Percentiles rank a stretch among this genome's conserved stretches.
Conservation (phyloP, 2,797 vertebrate species). For the Lates japonicus region DNA sequence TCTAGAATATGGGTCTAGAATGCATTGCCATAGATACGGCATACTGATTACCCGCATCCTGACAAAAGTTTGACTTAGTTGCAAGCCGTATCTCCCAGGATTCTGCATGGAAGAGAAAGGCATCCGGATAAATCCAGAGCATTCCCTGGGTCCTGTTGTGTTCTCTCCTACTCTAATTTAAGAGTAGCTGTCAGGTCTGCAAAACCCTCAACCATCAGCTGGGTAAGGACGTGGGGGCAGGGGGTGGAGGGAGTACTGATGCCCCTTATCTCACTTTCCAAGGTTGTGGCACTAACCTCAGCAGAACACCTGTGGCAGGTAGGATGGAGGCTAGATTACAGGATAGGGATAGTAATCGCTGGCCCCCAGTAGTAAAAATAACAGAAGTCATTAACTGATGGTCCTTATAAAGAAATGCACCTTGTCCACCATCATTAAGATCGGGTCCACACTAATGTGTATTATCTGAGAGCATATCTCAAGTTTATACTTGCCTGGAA, state of each 20-base stretch:
- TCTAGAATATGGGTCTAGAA: constrained; percentile 58
- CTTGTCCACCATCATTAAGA: not conserved
- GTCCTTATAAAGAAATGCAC: constrained; percentile 10
- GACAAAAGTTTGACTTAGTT: constrained; percentile 54
- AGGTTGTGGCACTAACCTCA: constrained; percentile 47
- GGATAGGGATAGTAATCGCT: constrained; percentile 37
- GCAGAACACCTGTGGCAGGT: constrained; percentile 75
- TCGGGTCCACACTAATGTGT: not conserved
- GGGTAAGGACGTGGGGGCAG: constrained; percentile 44
- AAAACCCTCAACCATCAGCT: constrained; percentile 82
- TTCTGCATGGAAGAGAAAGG: constrained; percentile 75
- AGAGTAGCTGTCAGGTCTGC: constrained; percentile 85
- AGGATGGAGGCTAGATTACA: constrained; percentile 73
- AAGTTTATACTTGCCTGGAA: not conserved
- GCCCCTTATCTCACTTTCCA: constrained; percentile 69
- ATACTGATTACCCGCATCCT: constrained; percentile 65
- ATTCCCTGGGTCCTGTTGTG: constrained; percentile 84
- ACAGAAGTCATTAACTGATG: constrained; percentile 49
- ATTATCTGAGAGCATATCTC: not conserved
- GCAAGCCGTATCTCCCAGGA: constrained; percentile 79
- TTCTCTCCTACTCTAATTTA: constrained; percentile 86
- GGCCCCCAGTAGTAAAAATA: constrained; percentile 49
- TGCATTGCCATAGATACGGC: constrained; percentile 46
- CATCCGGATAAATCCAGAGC: constrained; percentile 84
- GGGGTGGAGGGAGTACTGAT: constrained; percentile 44